phyloP scores from a whole-genome alignment of 1,140 invertebrate species.

The Pomacea maculata region DNA sequence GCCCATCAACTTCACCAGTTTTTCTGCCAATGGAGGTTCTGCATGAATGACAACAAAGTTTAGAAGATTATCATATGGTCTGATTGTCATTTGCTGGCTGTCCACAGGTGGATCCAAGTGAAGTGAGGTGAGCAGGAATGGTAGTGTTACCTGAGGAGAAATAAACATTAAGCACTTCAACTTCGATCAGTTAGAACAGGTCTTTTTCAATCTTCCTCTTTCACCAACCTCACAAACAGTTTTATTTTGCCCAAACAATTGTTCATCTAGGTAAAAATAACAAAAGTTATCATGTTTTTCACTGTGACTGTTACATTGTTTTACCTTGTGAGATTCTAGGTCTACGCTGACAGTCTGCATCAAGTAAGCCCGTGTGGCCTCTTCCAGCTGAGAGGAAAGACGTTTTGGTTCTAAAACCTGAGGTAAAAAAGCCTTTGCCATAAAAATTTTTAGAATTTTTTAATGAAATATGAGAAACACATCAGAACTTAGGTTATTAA shows the following conservation, averaged over 20 bases:
- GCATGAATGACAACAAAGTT: constrained; percentile 21
- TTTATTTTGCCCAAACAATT: too few species aligned
- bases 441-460: too few species aligned
- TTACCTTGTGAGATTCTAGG: constrained; percentile 41
- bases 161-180: too few species aligned
- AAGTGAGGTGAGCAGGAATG: constrained; percentile 17
- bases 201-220: too few species aligned
- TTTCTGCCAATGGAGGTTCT: neutral
- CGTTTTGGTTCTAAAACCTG: constrained; percentile 50
- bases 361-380: constrained; percentile 50
- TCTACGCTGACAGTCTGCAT: constrained; percentile 42
- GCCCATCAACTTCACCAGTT: constrained; percentile 6
- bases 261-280: too few species aligned
- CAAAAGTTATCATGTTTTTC: neutral
- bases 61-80: constrained; percentile 17
- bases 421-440: neutral
- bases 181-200: too few species aligned
- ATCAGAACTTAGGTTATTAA: too few species aligned
- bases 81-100: neutral
- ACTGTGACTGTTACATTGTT: neutral
- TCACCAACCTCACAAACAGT: too few species aligned
- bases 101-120: neutral
- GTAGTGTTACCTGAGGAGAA: constrained; percentile 5
- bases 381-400: constrained; percentile 44
- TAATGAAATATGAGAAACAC: too few species aligned